These are phyloP conservation scores for Drosophila sproati DNA, from an alignment of 1,140 invertebrate species.

Conservation along the genomic window DNA sequence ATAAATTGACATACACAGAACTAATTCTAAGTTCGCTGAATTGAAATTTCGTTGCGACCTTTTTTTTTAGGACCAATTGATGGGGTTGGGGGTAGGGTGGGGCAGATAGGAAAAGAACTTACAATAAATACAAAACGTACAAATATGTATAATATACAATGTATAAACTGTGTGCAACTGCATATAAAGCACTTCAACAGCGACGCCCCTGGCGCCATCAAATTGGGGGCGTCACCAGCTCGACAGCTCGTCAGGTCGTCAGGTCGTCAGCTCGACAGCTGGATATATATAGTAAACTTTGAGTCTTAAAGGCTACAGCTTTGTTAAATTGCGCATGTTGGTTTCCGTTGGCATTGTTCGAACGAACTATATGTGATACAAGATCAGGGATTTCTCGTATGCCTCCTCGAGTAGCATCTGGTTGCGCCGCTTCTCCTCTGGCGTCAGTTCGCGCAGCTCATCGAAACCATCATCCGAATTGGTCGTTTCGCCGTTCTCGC, in stretches of 20 bases:
- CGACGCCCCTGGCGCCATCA: neutral
- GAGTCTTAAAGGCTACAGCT: slow-evolving; percentile 72
- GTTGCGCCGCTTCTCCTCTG: slow-evolving; percentile 69
- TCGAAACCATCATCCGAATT: slow-evolving; percentile 79
- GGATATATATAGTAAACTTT: slow-evolving; percentile 66
- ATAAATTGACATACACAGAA: slow-evolving; percentile 31
- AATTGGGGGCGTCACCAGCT: slow-evolving; percentile 25
- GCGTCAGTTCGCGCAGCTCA: slow-evolving; percentile 64
- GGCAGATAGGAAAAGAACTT: slow-evolving; percentile 47
- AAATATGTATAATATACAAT: slow-evolving; percentile 80
- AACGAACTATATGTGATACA: slow-evolving; percentile 53
- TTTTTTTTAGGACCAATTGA: slow-evolving; percentile 26
- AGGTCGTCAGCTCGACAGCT: neutral
- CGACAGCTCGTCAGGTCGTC: slow-evolving; percentile 15
- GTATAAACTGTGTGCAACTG: slow-evolving; percentile 73
- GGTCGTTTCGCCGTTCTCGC: slow-evolving; percentile 39
- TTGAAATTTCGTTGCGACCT: slow-evolving; percentile 37
- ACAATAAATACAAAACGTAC: slow-evolving; percentile 79
- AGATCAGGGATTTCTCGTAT: slow-evolving; percentile 74
- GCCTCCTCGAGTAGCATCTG: slow-evolving; percentile 76
- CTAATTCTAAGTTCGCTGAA: slow-evolving; percentile 39
- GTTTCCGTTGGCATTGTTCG: slow-evolving; percentile 44
- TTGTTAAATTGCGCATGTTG: slow-evolving; percentile 64
- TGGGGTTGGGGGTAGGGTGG: slow-evolving; percentile 4
- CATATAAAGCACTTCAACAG: slow-evolving; percentile 73